Percentiles rank a stretch among this genome's conserved stretches.
These are phyloP conservation scores for Mobula hypostoma DNA, from an alignment of 2,113 vertebrate species.

Conservation along the genomic window DNA sequence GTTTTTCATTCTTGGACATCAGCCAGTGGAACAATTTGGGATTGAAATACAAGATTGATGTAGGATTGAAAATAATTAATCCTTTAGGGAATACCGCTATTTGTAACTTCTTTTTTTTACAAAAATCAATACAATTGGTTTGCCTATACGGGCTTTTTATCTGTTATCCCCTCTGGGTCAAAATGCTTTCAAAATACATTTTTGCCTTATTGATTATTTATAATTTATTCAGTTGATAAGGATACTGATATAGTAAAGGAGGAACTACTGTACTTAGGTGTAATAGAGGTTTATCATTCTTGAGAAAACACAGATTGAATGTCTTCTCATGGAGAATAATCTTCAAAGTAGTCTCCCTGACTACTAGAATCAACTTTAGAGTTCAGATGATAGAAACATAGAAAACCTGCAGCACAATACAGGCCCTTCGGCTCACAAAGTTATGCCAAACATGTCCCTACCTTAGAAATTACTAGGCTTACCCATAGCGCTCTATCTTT, in stretches of 20 bases:
- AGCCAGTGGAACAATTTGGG: not conserved
- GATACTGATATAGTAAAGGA: not conserved
- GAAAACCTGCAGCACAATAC: too few relatives aligned
- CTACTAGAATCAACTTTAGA: not conserved
- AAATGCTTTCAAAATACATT: not conserved
- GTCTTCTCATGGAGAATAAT: not conserved
- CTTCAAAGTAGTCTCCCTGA: not conserved
- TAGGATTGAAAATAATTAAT: slow-evolving; percentile 32
- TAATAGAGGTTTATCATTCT: not conserved
- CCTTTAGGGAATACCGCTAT: not conserved
- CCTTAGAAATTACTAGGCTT: too few relatives aligned
- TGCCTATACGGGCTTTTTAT: not conserved
- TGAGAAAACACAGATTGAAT: not conserved
- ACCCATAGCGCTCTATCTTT: too few relatives aligned
- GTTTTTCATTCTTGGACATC: not conserved
- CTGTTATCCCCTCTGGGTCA: not conserved
- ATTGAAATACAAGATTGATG: slow-evolving; percentile 18
- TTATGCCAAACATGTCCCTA: too few relatives aligned
- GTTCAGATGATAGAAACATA: not conserved
- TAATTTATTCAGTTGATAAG: not conserved
- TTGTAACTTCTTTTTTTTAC: not conserved
- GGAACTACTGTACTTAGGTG: not conserved
- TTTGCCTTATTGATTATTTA: slow-evolving; percentile 3
- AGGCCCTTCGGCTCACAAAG: too few relatives aligned
- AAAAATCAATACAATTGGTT: slow-evolving; percentile 12